Conservation (phyloP, 2,888 invertebrate genomes). For the Allolobophora icterica region DNA sequence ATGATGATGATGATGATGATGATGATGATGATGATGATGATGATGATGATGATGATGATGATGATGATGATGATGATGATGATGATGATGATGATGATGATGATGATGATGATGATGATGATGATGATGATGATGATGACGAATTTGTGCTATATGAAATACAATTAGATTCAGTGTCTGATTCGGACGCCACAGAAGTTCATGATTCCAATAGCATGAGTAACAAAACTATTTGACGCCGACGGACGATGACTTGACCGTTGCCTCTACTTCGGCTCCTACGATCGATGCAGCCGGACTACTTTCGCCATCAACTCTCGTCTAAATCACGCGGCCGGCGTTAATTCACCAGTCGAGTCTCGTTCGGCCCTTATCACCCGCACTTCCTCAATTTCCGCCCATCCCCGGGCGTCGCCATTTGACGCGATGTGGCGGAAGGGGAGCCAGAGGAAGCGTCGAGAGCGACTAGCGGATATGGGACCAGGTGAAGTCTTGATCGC, state of each 20-base stretch:
- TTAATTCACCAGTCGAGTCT: constrained; percentile 17
- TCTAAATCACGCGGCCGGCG: constrained; percentile 11
- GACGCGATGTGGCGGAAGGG: neutral
- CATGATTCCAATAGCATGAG: neutral
- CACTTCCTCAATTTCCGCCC: constrained; percentile 12
- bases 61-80: too few species aligned
- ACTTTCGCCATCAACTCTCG: constrained; percentile 1
- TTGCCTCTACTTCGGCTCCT: neutral
- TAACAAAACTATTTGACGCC: neutral
- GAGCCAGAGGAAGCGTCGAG: neutral
- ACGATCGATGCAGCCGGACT: neutral
- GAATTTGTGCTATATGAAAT: too few species aligned
- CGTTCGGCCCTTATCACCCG: neutral
- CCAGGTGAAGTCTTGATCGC: neutral
- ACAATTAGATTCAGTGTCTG: neutral
- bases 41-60: too few species aligned
- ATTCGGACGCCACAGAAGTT: neutral
- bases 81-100: too few species aligned
- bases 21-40: too few species aligned
- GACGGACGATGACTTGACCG: neutral
- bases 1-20: too few species aligned
- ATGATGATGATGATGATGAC: too few species aligned
- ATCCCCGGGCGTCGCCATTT: neutral
- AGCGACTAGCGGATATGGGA: neutral
- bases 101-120: too few species aligned